Evolutionary conservation across 2,113 vertebrate species (phyloP).

Genomic region (Crypturellus undulatus): DNA sequence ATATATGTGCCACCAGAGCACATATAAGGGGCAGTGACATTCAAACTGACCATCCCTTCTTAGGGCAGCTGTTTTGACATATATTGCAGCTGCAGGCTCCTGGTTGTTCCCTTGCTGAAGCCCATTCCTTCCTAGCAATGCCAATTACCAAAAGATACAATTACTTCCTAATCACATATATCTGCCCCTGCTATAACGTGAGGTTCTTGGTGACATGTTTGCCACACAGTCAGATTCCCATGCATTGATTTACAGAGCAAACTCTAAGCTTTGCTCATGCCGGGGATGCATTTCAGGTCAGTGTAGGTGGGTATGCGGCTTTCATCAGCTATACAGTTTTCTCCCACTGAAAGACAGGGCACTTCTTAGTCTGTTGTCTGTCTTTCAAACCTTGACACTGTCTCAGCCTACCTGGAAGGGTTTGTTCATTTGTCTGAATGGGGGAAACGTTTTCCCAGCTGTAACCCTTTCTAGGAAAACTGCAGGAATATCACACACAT

Average conservation of each 20-base stretch:
- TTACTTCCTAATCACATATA: neutral
- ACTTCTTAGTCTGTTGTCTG: neutral
- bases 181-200: neutral
- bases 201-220: neutral
- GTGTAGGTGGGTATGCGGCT: neutral
- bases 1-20: neutral
- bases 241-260: accelerated
- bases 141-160: neutral
- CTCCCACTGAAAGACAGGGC: neutral
- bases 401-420: neutral
- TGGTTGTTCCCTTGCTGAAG: neutral
- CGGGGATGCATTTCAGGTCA: neutral
- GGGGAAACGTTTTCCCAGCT: neutral
- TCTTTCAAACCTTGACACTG: neutral
- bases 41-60: neutral
- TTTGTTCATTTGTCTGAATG: neutral
- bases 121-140: neutral
- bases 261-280: neutral
- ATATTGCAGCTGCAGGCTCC: neutral
- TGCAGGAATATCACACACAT: neutral
- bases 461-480: neutral
- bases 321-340: neutral
- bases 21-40: neutral
- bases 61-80: neutral
- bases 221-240: neutral